These are phyloP conservation scores for Columba janthina DNA, from an alignment of 2,113 vertebrate genomes.

Conservation along the genomic window DNA sequence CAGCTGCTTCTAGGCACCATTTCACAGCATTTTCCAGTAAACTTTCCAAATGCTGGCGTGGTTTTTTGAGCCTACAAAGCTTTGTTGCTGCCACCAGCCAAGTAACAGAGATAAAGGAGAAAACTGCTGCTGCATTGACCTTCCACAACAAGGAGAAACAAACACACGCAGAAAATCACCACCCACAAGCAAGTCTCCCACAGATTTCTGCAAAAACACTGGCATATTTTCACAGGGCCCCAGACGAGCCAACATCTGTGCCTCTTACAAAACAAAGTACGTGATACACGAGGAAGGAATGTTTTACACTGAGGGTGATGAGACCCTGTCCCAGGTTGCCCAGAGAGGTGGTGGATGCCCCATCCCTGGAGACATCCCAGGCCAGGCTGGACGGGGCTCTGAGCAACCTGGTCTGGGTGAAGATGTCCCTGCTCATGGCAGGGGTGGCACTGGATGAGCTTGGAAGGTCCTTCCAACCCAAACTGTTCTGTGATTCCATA, in stretches of 20 bases:
- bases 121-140: background rate
- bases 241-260: background rate
- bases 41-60: background rate
- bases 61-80: background rate
- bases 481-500: too few species aligned
- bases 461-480: too few species aligned
- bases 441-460: too few species aligned
- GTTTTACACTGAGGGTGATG: too few species aligned
- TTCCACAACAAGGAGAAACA: background rate
- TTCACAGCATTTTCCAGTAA: background rate
- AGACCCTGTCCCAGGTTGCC: too few species aligned
- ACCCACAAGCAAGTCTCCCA: background rate
- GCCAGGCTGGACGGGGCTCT: too few species aligned
- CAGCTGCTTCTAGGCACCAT: background rate
- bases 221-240: background rate
- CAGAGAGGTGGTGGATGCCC: too few species aligned
- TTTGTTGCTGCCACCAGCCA: rapidly evolving
- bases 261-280: background rate
- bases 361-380: too few species aligned
- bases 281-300: too few species aligned
- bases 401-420: too few species aligned
- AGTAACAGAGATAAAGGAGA: background rate
- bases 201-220: background rate
- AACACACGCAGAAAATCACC: background rate
- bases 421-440: too few species aligned